These are phyloP conservation scores for Trialeurodes vaporariorum DNA, from an alignment of 1,140 invertebrate genomes.

Conservation along the genomic window DNA sequence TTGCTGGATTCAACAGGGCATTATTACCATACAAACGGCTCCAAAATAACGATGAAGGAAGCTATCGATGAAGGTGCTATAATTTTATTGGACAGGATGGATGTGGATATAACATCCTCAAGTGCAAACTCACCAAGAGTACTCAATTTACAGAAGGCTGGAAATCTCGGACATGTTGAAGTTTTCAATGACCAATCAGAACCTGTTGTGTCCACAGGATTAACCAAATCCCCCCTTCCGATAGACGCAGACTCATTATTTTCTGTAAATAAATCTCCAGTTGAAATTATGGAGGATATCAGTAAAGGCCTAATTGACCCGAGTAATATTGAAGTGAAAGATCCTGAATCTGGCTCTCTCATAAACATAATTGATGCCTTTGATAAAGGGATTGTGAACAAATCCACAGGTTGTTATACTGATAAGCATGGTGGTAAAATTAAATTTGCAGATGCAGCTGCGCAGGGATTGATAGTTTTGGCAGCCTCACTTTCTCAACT, in stretches of 20 bases:
- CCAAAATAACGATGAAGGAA: constrained; percentile 59
- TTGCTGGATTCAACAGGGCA: constrained; percentile 65
- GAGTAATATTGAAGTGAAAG: constrained; percentile 57
- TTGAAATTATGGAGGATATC: constrained; percentile 39
- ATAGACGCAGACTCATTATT: constrained; percentile 41
- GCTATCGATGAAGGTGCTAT: constrained; percentile 53
- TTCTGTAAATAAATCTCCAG: constrained; percentile 52
- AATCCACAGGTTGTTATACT: constrained; percentile 54
- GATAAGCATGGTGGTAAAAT: constrained; percentile 50
- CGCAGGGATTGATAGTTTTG: constrained; percentile 55
- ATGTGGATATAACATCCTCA: too few species aligned
- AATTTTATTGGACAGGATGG: neutral
- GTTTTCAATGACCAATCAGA: too few species aligned
- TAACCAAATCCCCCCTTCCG: too few species aligned
- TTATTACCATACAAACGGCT: constrained; percentile 40
- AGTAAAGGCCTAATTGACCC: constrained; percentile 47
- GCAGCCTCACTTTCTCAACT: constrained; percentile 35
- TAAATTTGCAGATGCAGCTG: constrained; percentile 58
- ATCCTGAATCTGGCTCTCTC: constrained; percentile 55
- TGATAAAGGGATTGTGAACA: constrained; percentile 57
- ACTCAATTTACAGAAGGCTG: too few species aligned
- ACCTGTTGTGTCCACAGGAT: too few species aligned
- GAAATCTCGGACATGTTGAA: too few species aligned
- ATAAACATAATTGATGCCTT: constrained; percentile 66
- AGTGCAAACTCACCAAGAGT: too few species aligned